These are phyloP conservation scores for Heteronetta atricapilla DNA, from an alignment of 2,113 vertebrate genomes.

Conservation along the genomic window DNA sequence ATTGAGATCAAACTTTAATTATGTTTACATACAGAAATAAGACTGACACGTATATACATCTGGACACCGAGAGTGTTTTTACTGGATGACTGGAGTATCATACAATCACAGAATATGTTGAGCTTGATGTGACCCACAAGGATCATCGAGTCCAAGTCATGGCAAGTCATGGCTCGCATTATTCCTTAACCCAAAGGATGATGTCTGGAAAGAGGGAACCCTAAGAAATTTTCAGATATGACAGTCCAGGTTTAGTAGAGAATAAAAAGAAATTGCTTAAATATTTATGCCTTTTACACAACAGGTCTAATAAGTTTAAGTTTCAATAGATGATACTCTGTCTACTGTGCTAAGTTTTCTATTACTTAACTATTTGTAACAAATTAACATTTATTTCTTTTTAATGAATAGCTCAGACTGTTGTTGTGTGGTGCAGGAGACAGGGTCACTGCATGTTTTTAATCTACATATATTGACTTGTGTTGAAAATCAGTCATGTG, in stretches of 20 bases:
- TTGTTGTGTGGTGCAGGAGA: background rate
- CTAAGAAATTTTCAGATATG: background rate
- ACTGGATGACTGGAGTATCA: background rate
- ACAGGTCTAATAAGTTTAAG: background rate
- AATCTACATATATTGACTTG: background rate
- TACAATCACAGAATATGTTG: too few species aligned
- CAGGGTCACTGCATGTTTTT: background rate
- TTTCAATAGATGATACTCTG: background rate
- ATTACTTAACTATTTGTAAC: background rate
- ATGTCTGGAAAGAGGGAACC: background rate
- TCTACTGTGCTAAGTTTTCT: background rate
- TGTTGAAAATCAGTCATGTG: background rate
- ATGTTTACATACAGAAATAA: background rate
- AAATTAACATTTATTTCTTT: background rate
- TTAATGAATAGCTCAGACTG: background rate
- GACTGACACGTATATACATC: accelerated
- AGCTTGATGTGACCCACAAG: too few species aligned
- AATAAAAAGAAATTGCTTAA: background rate
- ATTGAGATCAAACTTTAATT: too few species aligned
- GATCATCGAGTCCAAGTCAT: too few species aligned
- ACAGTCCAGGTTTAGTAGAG: background rate
- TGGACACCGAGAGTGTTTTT: background rate
- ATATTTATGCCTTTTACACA: background rate
- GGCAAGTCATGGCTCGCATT: background rate
- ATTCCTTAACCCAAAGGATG: background rate